Evolutionary conservation across 2,113 vertebrate species (phyloP).

Genomic region (Salvelinus sp.): DNA sequence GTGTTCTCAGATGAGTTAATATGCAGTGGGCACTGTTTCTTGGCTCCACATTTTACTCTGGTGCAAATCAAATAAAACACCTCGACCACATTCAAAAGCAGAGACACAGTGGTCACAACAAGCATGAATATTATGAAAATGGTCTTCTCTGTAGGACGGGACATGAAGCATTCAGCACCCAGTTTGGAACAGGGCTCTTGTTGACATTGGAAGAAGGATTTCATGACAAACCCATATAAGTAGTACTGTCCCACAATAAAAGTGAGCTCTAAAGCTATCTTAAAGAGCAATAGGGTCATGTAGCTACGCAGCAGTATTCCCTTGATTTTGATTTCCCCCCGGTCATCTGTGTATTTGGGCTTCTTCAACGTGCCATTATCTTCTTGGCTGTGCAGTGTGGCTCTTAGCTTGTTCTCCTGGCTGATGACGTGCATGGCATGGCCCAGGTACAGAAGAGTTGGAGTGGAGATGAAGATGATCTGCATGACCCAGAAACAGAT

Average conservation of each 20-base stretch:
- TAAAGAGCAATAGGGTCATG: constrained; percentile 84
- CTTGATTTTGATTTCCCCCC: constrained; percentile 81
- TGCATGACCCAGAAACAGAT: constrained; percentile 74
- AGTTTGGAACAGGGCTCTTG: constrained; percentile 57
- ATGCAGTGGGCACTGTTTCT: not conserved
- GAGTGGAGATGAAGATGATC: constrained; percentile 70
- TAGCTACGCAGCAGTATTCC: constrained; percentile 88
- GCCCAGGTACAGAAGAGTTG: constrained; percentile 68
- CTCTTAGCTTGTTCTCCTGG: constrained; percentile 64
- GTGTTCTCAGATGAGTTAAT: not conserved
- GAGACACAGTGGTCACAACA: constrained; percentile 82
- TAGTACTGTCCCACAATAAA: constrained; percentile 84
- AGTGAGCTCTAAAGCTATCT: constrained; percentile 85
- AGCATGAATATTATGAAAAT: constrained; percentile 86
- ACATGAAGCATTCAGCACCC: constrained; percentile 83
- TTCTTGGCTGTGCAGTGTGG: constrained; percentile 51
- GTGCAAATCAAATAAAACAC: constrained; percentile 84
- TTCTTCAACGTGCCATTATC: constrained; percentile 29
- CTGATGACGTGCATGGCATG: constrained; percentile 68
- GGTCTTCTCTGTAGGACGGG: constrained; percentile 81
- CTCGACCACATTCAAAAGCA: constrained; percentile 84
- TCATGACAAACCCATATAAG: constrained; percentile 76
- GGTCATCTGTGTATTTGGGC: constrained; percentile 74
- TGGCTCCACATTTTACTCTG: constrained; percentile 28
- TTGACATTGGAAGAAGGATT: constrained; percentile 76